Evolutionary conservation across 2,888 invertebrate genomes (phyloP).

Genomic region (Lathronympha strigana): DNA sequence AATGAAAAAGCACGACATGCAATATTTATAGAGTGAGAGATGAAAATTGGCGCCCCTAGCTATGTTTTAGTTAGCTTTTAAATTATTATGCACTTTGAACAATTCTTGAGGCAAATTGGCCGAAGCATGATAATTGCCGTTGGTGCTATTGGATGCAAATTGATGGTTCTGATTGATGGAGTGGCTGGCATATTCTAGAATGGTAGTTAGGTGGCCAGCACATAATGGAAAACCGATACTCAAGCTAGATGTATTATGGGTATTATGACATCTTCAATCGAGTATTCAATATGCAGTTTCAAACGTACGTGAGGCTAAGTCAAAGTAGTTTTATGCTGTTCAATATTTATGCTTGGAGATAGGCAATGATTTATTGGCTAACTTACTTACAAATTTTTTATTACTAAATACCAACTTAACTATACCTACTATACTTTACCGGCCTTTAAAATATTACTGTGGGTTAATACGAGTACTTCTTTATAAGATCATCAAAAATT

Average conservation of each 20-base stretch:
- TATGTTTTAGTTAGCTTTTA: slow-evolving; percentile 64
- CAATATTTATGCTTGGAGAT: not conserved
- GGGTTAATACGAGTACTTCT: too few species aligned
- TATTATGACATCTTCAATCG: slow-evolving; percentile 14
- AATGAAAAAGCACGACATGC: slow-evolving; percentile 46
- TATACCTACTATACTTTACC: too few species aligned
- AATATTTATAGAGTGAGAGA: slow-evolving; percentile 64
- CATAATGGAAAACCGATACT: slow-evolving; percentile 27
- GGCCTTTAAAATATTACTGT: too few species aligned
- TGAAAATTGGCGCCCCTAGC: slow-evolving; percentile 65
- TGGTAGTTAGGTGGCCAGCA: slow-evolving; percentile 18
- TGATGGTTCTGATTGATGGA: slow-evolving; percentile 46
- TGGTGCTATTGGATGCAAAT: slow-evolving; percentile 43
- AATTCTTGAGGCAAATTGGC: slow-evolving; percentile 58
- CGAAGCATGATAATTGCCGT: slow-evolving; percentile 50
- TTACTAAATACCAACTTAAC: too few species aligned
- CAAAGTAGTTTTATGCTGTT: not conserved
- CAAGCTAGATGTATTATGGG: slow-evolving; percentile 18
- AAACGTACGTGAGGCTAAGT: not conserved
- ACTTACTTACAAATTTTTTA: too few species aligned
- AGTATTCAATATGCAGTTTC: slow-evolving; percentile 12
- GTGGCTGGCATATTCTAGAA: slow-evolving; percentile 26
- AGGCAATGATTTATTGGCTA: too few species aligned
- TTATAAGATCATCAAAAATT: too few species aligned
- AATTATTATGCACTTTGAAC: slow-evolving; percentile 62